phyloP scores from a whole-genome alignment of 2,113 vertebrate genomes.

The Muntiacus reevesi region DNA sequence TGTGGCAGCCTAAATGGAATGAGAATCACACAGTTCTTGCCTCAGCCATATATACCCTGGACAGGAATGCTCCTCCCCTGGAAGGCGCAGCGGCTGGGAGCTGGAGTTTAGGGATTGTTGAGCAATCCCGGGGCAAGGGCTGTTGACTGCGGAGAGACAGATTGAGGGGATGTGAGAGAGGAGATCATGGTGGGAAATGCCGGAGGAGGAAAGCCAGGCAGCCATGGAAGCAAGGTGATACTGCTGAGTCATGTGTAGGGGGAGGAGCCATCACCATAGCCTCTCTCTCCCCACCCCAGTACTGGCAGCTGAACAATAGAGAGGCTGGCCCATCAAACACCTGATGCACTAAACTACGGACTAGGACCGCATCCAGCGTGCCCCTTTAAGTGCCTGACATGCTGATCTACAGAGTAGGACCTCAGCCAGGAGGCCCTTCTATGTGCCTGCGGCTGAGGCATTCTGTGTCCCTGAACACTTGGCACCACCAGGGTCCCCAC shows the following conservation, averaged over 20 bases:
- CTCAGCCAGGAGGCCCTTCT: neutral
- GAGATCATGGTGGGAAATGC: neutral
- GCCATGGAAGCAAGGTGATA: neutral
- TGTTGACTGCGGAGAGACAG: neutral
- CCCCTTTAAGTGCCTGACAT: neutral
- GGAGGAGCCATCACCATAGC: neutral
- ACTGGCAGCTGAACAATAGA: neutral
- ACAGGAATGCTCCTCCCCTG: neutral
- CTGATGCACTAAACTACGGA: neutral
- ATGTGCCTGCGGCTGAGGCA: neutral
- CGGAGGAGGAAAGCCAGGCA: neutral
- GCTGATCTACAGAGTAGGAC: neutral
- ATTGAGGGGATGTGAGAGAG: neutral
- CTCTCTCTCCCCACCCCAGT: neutral
- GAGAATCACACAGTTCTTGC: neutral
- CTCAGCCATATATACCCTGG: neutral
- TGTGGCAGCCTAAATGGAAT: neutral
- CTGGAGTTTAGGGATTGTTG: neutral
- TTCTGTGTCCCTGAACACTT: neutral
- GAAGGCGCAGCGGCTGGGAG: accelerated
- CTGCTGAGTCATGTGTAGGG: neutral
- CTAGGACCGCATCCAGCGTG: neutral
- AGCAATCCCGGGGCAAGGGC: neutral
- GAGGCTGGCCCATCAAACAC: neutral
- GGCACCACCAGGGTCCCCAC: neutral